Evolutionary conservation across 2,113 vertebrate species (phyloP).

Genomic region (Gasterosteus aculeatus): DNA sequence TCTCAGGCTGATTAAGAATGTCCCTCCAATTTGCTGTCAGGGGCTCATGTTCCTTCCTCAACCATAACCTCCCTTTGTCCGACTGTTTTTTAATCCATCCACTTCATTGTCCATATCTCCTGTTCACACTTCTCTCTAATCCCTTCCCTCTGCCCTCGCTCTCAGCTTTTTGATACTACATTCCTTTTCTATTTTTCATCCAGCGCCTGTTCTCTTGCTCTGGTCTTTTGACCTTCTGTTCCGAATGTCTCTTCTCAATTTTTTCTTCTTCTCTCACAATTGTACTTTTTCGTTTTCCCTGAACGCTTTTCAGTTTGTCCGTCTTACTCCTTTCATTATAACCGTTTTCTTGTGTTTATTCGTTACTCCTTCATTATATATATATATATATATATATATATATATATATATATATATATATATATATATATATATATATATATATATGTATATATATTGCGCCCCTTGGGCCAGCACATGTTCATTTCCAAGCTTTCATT

Average conservation of each 20-base stretch:
- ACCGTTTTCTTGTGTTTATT: conserved; percentile 17
- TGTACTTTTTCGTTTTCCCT: conserved; percentile 13
- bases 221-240: conserved; percentile 36
- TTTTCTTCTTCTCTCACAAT: not conserved
- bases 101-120: conserved; percentile 41
- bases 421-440: not conserved
- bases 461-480: not conserved
- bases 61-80: conserved; percentile 45
- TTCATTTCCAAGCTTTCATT: conserved; percentile 34
- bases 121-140: conserved; percentile 51
- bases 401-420: not conserved
- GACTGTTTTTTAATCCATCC: conserved; percentile 51
- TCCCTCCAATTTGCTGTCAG: conserved; percentile 7
- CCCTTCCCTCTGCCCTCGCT: conserved; percentile 29
- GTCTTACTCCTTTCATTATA: conserved; percentile 10
- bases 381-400: not conserved
- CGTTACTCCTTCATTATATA: conserved; percentile 8
- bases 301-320: not conserved
- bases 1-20: not conserved
- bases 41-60: conserved; percentile 24
- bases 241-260: not conserved
- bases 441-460: not conserved
- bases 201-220: conserved; percentile 4
- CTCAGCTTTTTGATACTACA: conserved; percentile 30
- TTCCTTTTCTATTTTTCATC: conserved; percentile 35